A percentile compares a stretch with the other conserved stretches of the same genome.
phyloP scores from a whole-genome alignment of 2,888 invertebrate species.

The Amphipyra berbera region DNA sequence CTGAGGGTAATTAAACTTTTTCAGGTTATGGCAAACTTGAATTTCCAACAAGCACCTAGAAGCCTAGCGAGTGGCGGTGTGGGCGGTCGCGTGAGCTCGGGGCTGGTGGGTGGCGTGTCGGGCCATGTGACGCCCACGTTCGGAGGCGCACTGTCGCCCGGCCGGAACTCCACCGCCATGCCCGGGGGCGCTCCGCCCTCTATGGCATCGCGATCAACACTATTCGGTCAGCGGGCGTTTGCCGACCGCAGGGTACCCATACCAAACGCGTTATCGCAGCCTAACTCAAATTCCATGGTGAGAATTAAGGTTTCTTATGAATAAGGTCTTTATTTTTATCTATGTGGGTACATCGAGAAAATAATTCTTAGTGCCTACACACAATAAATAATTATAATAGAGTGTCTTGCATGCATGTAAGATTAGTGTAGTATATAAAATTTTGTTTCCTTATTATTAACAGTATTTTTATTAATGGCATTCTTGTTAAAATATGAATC shows the following conservation, averaged over 20 bases:
- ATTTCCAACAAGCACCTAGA: conserved; percentile 96
- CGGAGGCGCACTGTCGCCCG: conserved; percentile 86
- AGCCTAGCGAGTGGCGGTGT: conserved; percentile 94
- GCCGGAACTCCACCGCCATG: conserved; percentile 83
- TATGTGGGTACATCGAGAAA: conserved; percentile 16
- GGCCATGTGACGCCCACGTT: conserved; percentile 89
- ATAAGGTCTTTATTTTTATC: too few species aligned
- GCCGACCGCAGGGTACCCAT: conserved; percentile 93
- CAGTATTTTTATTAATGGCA: background rate
- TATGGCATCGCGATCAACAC: conserved; percentile 90
- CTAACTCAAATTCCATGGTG: conserved; percentile 88
- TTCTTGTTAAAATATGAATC: conserved; percentile 6
- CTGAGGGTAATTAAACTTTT: conserved; percentile 58
- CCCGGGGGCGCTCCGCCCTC: conserved; percentile 88
- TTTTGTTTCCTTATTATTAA: background rate
- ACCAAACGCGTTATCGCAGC: conserved; percentile 89
- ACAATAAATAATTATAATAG: conserved; percentile 1
- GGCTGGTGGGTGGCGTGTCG: conserved; percentile 93
- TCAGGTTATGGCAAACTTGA: conserved; percentile 97
- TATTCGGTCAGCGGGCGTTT: conserved; percentile 95
- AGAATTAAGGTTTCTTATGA: conserved; percentile 51
- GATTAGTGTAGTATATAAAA: background rate
- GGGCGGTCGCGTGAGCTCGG: conserved; percentile 89
- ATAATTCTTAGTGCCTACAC: background rate
- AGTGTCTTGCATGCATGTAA: conserved; percentile 1